phyloP scores from a whole-genome alignment of 2,888 invertebrate species.

The Lysandra bellargus region DNA sequence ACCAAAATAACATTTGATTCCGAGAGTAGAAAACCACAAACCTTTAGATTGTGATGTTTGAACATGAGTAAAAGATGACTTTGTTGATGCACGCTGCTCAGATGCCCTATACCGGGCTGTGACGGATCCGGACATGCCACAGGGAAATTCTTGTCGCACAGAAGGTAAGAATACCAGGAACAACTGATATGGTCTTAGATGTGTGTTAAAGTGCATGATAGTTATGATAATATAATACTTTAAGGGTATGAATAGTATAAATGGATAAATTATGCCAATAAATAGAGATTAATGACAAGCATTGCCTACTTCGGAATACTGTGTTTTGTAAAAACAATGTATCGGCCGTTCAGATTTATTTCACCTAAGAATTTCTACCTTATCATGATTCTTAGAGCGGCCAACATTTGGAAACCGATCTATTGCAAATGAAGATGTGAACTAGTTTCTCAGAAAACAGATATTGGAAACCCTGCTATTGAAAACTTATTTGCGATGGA shows the following conservation, averaged over 20 bases:
- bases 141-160: conserved; percentile 98
- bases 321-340: too few relatives aligned
- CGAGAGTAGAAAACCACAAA: neutral
- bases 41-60: neutral
- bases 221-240: neutral
- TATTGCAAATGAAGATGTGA: too few relatives aligned
- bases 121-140: conserved; percentile 99
- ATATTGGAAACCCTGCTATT: too few relatives aligned
- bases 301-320: too few relatives aligned
- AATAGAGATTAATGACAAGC: neutral
- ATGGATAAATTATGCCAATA: neutral
- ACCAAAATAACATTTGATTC: too few relatives aligned
- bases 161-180: conserved; percentile 85
- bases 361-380: too few relatives aligned
- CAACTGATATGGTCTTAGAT: neutral
- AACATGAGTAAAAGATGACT: conserved; percentile 48
- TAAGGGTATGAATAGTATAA: neutral
- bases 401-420: too few relatives aligned
- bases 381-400: too few relatives aligned
- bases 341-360: too few relatives aligned
- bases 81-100: conserved; percentile 83
- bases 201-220: neutral
- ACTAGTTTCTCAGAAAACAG: too few relatives aligned
- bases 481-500: too few relatives aligned
- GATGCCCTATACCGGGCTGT: conserved; percentile 97